Conservation (phyloP, 2,113 vertebrate genomes). For the Haemorhous mexicanus region DNA sequence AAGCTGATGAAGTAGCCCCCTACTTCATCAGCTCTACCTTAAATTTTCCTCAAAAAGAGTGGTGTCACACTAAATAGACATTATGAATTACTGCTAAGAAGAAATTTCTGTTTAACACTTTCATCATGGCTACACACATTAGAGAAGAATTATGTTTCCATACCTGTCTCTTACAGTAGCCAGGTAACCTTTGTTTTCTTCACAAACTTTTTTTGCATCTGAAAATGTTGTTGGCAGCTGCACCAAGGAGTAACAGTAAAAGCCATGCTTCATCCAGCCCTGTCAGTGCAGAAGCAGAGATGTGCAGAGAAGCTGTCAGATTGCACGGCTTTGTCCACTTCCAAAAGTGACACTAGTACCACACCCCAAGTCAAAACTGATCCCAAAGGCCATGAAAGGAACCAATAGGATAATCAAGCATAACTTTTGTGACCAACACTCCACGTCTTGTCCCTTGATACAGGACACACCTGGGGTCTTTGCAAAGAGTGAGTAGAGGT, state of each 20-base stretch:
- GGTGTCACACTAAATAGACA: too few species aligned
- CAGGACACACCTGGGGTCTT: not conserved
- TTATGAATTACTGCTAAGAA: not conserved
- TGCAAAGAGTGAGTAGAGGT: accelerated
- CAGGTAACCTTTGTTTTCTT: conserved; percentile 67
- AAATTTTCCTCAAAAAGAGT: not conserved
- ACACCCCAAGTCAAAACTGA: not conserved
- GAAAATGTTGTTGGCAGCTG: conserved; percentile 75
- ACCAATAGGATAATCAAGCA: not conserved
- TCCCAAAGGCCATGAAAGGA: not conserved
- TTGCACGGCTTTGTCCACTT: too few species aligned
- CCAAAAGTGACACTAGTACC: not conserved
- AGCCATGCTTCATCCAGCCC: conserved; percentile 84
- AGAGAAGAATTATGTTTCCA: not conserved
- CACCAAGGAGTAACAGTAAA: conserved; percentile 84
- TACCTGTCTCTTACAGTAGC: conserved; percentile 86
- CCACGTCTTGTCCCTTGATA: not conserved
- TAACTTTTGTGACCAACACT: not conserved
- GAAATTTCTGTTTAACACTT: not conserved
- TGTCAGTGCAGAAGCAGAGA: conserved; percentile 40
- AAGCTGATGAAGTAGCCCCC: too few species aligned
- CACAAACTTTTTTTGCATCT: conserved; percentile 81
- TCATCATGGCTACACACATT: not conserved
- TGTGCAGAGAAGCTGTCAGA: not conserved
- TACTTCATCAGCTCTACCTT: not conserved